Base-by-base conservation (phyloP, 2,113 vertebrate genomes). In the Myodes glareolus region DNA sequence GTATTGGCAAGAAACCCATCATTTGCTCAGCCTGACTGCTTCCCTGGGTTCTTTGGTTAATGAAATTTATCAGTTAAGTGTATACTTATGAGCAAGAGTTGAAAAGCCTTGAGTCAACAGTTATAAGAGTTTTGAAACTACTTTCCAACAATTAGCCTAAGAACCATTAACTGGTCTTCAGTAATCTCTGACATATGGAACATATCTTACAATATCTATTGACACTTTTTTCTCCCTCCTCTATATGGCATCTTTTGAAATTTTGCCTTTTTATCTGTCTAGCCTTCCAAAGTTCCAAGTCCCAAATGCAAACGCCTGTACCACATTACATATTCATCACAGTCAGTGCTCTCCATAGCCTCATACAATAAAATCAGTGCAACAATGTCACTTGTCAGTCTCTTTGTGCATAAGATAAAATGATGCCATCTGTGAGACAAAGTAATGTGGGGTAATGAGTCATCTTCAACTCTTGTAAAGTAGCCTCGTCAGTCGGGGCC, bases 321-420 rank as follows among this genome's bases (percentile, higher is more conserved):
- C n/a, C 42, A 45, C 4, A 58, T 97, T 92, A 92, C 73, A 92
- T 29, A 95, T 96, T 97, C 97, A 90, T 39, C 87, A 78, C 82
- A 96, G 86, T 77, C 52, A 95, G 86, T 10, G 33, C 19, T 90
- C 87, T 96, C 70, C 52, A 92, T 68, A 42, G 55, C 89, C 58
- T 97, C 89, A 94, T 92, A 96, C 70, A 93, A 94, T 96, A 58
- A 92, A 97, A 97, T 91, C 96, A 78, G 86, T 39, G 97, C 97
- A 98, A 97, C 86, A 13, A 87, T 97, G 97, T 91, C 97, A 97
- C 97, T 98, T 92, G 90, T 98, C 98, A 97, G 78, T 97, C 92
- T 80, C 85, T 94, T 94, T 80, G 94, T 91, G 95, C 97, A 76
- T 70, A 88, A 97, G 95, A 97, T 94, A 94, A 98, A 98, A 97